These are phyloP conservation scores for Chesias legatella DNA, from an alignment of 2,888 invertebrate genomes.

Conservation along the genomic window DNA sequence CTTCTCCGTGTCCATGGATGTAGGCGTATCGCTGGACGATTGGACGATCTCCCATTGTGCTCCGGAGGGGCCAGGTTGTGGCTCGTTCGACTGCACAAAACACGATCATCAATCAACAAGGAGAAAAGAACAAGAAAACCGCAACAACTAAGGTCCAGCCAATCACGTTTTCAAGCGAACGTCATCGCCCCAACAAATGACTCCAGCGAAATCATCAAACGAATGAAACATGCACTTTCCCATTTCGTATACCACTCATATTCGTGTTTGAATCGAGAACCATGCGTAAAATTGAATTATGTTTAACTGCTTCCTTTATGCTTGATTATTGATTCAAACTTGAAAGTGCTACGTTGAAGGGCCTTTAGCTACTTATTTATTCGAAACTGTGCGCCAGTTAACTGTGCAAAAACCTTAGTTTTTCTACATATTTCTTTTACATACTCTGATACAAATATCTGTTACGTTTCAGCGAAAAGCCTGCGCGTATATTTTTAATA, in stretches of 20 bases:
- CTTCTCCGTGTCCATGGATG: conserved; percentile 62
- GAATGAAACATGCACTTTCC: not conserved
- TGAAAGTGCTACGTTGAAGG: no score
- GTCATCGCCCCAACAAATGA: not conserved
- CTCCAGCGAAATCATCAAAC: not conserved
- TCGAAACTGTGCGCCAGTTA: no score
- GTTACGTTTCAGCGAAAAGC: no score
- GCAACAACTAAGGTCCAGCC: conserved; percentile 1
- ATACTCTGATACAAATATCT: no score
- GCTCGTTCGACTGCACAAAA: conserved; percentile 10
- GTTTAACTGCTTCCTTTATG: no score
- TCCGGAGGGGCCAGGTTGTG: conserved; percentile 24
- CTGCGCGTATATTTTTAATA: no score
- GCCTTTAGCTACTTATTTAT: no score
- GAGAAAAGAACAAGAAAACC: not conserved
- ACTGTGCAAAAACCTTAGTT: no score
- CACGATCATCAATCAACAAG: not conserved
- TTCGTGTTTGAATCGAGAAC: no score
- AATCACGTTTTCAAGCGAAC: conserved; percentile 6
- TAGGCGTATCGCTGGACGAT: conserved; percentile 30
- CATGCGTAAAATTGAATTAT: no score
- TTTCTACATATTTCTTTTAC: no score
- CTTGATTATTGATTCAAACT: no score
- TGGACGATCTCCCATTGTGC: conserved; percentile 42
- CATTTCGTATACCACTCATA: not conserved